Conservation (phyloP, 1,140 invertebrate species). For the Zaprionus ornatus region DNA sequence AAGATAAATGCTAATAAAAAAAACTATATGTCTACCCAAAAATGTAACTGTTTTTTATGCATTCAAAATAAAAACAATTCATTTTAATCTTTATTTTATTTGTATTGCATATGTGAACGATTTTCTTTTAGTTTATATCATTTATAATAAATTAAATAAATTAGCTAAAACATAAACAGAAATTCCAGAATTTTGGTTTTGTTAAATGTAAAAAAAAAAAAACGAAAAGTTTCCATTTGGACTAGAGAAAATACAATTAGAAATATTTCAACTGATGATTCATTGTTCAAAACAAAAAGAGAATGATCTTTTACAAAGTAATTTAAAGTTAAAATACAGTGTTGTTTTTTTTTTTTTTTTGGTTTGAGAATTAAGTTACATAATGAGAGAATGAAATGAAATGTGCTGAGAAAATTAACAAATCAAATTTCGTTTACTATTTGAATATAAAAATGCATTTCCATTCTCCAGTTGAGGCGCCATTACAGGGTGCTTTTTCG, state of each 20-base stretch:
- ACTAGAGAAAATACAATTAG: slow-evolving; percentile 48
- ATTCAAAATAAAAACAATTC: slow-evolving; percentile 18
- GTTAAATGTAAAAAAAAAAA: slow-evolving; percentile 42
- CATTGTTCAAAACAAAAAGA: slow-evolving; percentile 23
- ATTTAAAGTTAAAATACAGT: slow-evolving; percentile 22
- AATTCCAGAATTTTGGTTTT: slow-evolving; percentile 65
- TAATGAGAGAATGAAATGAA: slow-evolving; percentile 43
- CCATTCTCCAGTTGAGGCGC: slow-evolving; percentile 32
- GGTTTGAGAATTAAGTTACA: slow-evolving; percentile 52
- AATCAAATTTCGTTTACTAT: slow-evolving; percentile 52
- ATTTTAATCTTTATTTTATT: slow-evolving; percentile 61
- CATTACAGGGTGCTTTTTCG: slow-evolving; percentile 44
- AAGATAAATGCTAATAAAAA: slow-evolving; percentile 53
- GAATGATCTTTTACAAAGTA: slow-evolving; percentile 21
- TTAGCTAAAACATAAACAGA: slow-evolving; percentile 76
- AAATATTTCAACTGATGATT: slow-evolving; percentile 37
- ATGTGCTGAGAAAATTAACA: slow-evolving; percentile 35
- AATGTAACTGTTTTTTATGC: slow-evolving; percentile 15
- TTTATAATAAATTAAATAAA: slow-evolving; percentile 80
- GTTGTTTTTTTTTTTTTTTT: slow-evolving; percentile 9
- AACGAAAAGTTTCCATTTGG: slow-evolving; percentile 42
- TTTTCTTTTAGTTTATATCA: slow-evolving; percentile 46
- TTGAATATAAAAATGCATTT: slow-evolving; percentile 73
- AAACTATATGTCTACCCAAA: slow-evolving; percentile 36
- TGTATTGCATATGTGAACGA: slow-evolving; percentile 62